Percentiles rank a stretch among this genome's conserved stretches.
Evolutionary conservation across 1,140 invertebrate genomes (phyloP).

Genomic region (Holotrichia oblita): DNA sequence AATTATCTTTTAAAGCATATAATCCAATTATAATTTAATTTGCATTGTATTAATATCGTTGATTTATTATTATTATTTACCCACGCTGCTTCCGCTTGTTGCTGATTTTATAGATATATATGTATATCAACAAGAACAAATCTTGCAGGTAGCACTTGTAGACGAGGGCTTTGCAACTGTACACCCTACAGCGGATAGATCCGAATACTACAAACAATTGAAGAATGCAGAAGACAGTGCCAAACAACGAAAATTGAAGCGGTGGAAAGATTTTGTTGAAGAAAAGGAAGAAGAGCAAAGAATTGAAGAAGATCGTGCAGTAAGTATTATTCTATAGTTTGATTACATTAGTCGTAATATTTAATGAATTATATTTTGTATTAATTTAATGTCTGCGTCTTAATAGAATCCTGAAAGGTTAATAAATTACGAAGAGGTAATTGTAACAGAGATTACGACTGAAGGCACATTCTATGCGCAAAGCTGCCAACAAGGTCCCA

Average conservation of each 20-base stretch:
- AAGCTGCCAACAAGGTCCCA: constrained; percentile 82
- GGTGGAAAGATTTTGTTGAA: constrained; percentile 88
- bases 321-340: constrained; percentile 50
- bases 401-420: constrained; percentile 74
- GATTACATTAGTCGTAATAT: background rate
- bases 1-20: no score
- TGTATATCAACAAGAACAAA: background rate
- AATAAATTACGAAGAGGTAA: constrained; percentile 87
- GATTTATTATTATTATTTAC: no score
- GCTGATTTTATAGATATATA: no score
- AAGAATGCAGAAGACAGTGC: constrained; percentile 92
- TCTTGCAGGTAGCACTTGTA: constrained; percentile 71
- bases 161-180: constrained; percentile 92
- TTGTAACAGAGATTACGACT: constrained; percentile 87
- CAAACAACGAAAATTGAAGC: constrained; percentile 81
- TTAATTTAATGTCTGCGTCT: background rate
- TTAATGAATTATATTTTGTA: background rate
- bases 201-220: constrained; percentile 79
- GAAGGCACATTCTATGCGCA: constrained; percentile 93
- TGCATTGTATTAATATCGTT: no score
- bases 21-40: no score
- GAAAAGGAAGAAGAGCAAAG: constrained; percentile 68
- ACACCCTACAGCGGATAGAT: constrained; percentile 91
- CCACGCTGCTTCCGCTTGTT: no score
- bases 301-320: constrained; percentile 66